Conservation (phyloP, 2,113 vertebrate genomes). For the Andinoacara biseriatus region DNA sequence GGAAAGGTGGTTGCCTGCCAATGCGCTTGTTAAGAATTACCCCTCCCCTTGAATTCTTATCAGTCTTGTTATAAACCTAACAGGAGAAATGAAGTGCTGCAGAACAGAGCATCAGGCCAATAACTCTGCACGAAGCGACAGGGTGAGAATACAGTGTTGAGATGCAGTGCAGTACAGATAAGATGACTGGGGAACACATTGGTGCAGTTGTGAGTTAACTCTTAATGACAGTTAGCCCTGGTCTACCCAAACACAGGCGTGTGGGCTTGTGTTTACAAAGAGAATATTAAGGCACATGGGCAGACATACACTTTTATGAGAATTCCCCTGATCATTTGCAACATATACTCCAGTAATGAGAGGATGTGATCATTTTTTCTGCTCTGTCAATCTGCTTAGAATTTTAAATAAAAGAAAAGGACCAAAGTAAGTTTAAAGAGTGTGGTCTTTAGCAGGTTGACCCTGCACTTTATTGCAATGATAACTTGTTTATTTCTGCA, state of each 20-base stretch:
- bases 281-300: constrained; percentile 29
- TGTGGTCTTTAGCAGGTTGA: neutral
- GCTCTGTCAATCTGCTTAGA: neutral
- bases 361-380: constrained; percentile 12
- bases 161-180: constrained; percentile 8
- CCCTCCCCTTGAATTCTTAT: constrained; percentile 54
- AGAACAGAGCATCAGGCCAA: constrained; percentile 32
- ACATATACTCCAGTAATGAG: neutral
- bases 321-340: neutral
- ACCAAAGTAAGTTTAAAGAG: neutral
- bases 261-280: neutral
- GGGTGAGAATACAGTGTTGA: constrained; percentile 19
- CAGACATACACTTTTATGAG: neutral
- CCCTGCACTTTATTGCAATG: neutral
- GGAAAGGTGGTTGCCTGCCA: constrained; percentile 83
- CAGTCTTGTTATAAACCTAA: constrained; percentile 57
- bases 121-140: constrained; percentile 15
- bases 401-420: neutral
- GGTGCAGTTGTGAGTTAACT: neutral
- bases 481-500: neutral
- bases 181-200: constrained; percentile 1
- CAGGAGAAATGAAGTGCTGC: constrained; percentile 68
- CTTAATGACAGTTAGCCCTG: neutral
- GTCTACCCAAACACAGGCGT: constrained; percentile 14
- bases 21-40: constrained; percentile 72